Percentiles rank a stretch among this genome's conserved stretches.
phyloP scores from a whole-genome alignment of 2,113 vertebrate species.

The Actinemys pallida region DNA sequence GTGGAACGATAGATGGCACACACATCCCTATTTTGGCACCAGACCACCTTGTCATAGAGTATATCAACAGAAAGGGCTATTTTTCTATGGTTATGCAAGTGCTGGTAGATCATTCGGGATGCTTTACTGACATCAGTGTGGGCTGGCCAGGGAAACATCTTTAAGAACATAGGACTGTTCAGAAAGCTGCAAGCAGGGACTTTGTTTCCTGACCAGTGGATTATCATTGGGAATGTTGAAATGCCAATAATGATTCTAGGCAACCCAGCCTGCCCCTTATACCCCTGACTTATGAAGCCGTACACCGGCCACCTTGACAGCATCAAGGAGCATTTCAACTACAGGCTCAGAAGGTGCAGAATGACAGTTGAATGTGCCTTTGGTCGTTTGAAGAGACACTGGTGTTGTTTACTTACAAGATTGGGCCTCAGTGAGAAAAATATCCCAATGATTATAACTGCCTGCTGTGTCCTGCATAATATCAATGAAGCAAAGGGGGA shows the following conservation, averaged over 20 bases:
- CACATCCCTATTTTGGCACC: background rate
- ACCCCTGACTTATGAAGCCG: background rate
- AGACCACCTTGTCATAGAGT: background rate
- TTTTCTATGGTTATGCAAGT: background rate
- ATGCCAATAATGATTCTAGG: background rate
- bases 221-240: background rate
- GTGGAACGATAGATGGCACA: too few relatives aligned
- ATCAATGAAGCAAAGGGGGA: background rate
- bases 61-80: background rate
- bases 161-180: background rate
- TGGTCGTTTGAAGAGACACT: background rate
- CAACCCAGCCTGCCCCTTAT: background rate
- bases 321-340: background rate
- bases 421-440: background rate
- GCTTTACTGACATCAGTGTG: background rate
- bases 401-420: background rate
- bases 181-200: background rate
- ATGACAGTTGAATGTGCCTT: background rate
- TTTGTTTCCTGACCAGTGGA: background rate
- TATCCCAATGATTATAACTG: background rate
- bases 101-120: background rate
- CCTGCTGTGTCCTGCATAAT: background rate
- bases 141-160: background rate
- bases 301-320: background rate
- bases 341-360: background rate